Percentiles rank a stretch among this genome's conserved stretches.
These are phyloP conservation scores for Malurus melanocephalus DNA, from an alignment of 2,113 vertebrate genomes.

Conservation along the genomic window DNA sequence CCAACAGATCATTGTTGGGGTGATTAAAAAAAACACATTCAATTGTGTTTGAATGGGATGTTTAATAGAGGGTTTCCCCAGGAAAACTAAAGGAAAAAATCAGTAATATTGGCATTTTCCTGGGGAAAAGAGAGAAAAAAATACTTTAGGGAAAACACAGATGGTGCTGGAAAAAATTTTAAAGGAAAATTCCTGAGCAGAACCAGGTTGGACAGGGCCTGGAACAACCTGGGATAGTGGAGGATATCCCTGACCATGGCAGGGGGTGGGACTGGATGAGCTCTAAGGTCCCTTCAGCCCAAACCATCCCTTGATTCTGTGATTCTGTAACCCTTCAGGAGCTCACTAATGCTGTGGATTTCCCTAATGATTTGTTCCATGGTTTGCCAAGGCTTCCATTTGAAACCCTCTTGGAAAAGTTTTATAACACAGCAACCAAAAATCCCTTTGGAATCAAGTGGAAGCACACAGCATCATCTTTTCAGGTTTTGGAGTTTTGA, in stretches of 20 bases:
- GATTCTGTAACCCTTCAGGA: background rate
- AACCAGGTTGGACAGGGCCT: rapidly evolving
- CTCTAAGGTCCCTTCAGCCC: background rate
- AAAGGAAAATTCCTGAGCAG: background rate
- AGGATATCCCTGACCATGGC: background rate
- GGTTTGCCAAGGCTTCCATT: background rate
- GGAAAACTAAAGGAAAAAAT: background rate
- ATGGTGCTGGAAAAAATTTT: background rate
- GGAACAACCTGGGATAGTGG: background rate
- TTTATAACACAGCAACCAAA: background rate
- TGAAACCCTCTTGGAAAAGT: background rate
- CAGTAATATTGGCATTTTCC: background rate
- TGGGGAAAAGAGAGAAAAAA: rapidly evolving
- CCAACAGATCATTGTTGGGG: background rate
- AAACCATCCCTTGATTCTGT: rapidly evolving
- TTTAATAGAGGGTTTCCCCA: background rate
- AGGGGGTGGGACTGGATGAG: background rate
- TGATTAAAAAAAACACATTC: background rate
- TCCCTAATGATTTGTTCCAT: background rate
- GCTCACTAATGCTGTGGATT: background rate
- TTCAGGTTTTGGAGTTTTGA: rapidly evolving
- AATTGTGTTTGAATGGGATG: rapidly evolving
- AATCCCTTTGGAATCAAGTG: background rate
- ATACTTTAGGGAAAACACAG: background rate
- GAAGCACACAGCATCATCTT: background rate